A percentile compares a stretch with the other conserved stretches of the same genome.
Evolutionary conservation across 2,797 vertebrate species (phyloP).

Genomic region (Prionace glauca): DNA sequence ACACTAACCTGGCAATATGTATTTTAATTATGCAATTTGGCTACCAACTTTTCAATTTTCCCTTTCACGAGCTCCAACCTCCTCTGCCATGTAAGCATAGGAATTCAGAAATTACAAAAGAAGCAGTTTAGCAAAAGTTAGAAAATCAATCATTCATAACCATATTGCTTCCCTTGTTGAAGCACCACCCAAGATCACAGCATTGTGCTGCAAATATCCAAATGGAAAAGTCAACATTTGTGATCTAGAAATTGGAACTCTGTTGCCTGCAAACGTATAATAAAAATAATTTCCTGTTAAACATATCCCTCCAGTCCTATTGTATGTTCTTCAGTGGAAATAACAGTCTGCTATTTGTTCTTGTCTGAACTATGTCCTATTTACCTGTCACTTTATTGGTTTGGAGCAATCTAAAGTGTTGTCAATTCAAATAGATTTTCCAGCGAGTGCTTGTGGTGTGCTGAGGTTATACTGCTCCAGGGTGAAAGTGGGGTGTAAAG

Average conservation of each 20-base stretch:
- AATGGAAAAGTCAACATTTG: background rate
- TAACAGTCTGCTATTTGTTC: background rate
- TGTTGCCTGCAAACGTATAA: background rate
- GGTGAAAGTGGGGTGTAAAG: background rate
- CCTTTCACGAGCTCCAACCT: background rate
- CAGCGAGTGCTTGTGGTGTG: background rate
- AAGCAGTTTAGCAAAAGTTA: background rate
- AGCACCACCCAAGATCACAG: background rate
- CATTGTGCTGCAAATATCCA: background rate
- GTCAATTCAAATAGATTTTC: background rate
- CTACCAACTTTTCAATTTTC: background rate
- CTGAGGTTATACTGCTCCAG: background rate
- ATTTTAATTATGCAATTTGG: conserved; percentile 6
- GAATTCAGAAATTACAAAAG: background rate
- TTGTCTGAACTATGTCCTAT: background rate
- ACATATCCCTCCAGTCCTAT: background rate
- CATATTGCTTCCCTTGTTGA: background rate
- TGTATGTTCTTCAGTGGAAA: background rate
- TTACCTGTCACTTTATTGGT: background rate
- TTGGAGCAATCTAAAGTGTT: background rate
- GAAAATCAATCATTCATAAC: background rate
- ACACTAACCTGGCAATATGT: background rate
- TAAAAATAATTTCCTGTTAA: conserved; percentile 14
- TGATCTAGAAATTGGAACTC: background rate
- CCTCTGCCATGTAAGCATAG: background rate